Evolutionary conservation across 2,888 invertebrate species (phyloP), one percentile per base, ranked within the genome.

Genomic region (Ochropleura plecta): DNA sequence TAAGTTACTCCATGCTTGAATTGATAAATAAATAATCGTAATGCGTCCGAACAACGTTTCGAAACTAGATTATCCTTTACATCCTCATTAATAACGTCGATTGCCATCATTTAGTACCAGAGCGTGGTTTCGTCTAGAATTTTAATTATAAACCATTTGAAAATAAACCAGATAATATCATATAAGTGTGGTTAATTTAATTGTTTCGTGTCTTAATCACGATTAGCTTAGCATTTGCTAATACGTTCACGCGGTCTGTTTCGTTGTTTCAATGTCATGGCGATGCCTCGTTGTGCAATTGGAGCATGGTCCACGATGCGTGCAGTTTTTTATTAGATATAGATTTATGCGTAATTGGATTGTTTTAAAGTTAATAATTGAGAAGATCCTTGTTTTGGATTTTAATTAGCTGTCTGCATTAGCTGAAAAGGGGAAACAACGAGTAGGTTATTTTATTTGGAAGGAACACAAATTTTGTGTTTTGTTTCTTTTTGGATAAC

Each of bases 161-260:
- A 85, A 88, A 88, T 79, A 65, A 82, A 65, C 57, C 75, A 74
- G 90, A 90, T 91, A 85, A 64, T 84, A 91, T 91, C 90, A 64
- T 74, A 63, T 87, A 85, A 89, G 86, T 89, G 84, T 86, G 78
- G 80, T 84, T 84, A 78, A 76, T 89, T 89, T 90, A 88, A 91
- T 91, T 90, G 88, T 86, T 87, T 82, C 77, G 79, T 73, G 88
- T 85, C 88, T 84, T 84, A 88, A 90, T 81, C 88, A 83, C 86
- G 84, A 82, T 74, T 81, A 57, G 68, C 81, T 79, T 78, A 81
- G 66, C 59, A 74, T 82, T 90, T 87, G 85, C 79, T 79, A 83
- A 86, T 76, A 69, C 76, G 59, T 81, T 86, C 76, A 65, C 73
- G 79, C 84, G 86, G 79, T 83, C 88, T 86, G 86, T 86, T 86